Evolutionary conservation across 2,888 invertebrate genomes (phyloP), one percentile per base, ranked within the genome.

Genomic region (Pammene fasciana): DNA sequence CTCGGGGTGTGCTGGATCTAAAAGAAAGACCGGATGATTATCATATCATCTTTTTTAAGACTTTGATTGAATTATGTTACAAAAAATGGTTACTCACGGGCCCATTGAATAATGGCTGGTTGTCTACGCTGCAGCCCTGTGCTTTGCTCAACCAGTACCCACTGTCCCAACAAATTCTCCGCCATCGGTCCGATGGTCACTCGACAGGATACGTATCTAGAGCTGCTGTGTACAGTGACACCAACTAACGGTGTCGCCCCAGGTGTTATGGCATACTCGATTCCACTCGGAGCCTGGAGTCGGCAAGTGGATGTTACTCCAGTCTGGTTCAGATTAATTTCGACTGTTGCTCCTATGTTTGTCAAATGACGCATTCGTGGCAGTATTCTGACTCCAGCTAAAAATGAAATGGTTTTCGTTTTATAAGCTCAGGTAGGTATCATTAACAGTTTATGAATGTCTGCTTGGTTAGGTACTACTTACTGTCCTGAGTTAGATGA

Each of bases 121-220:
- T 65, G 70, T 60, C 70, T 60, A 9, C 59, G 59, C 55, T 65
- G 65, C 14, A 16, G n/a, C 13, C 48, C 65, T 11, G 70, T 65
- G 34, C 54, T 60, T 26, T 48, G 59, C 34, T 59, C 59, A 10
- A 34, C 34, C 6, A 70, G 54, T n/a, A 70, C 54, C 73, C 73
- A 73, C 11, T 71, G 59, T 41, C 73, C 73, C 6, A 73, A 41
- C 13, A 68, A 59, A 16, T 52, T 38, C 16, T 71, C 72, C 38
- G 62, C 57, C 57, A 73, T 72, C 7, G 72, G 71, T 46, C 72
- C 71, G n/a, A 73, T 71, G 38, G 72, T 72, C 7, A 72, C 65
- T 43, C 70, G 64, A 16, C 73, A 73, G 1, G 73, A 73, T 9
- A 73, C 73, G 43, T 67, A 72, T 10, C 48, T 61, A n/a, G 65